Evolutionary conservation across 2,797 vertebrate genomes (phyloP).

Genomic region (Bucorvus abyssinicus): DNA sequence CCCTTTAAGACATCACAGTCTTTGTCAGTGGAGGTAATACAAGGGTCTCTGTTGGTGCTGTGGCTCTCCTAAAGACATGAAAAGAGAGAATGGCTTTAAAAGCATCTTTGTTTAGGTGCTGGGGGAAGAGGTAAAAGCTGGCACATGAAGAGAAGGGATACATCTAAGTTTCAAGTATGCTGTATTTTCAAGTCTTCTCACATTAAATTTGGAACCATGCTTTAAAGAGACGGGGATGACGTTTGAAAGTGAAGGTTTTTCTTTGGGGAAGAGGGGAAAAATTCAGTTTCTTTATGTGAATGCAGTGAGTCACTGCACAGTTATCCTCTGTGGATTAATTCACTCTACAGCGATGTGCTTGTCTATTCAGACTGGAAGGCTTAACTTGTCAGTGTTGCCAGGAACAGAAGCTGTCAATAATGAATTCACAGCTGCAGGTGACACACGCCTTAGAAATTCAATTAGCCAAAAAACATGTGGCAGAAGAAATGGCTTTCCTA

Average conservation of each 20-base stretch:
- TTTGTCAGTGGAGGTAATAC: not conserved
- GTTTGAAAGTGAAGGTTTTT: not conserved
- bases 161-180: not conserved
- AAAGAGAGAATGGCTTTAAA: not conserved
- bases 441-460: constrained; percentile 43
- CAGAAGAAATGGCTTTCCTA: constrained; percentile 23
- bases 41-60: not conserved
- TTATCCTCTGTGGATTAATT: constrained; percentile 66
- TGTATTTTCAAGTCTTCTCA: not conserved
- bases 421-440: constrained; percentile 66
- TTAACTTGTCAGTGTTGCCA: constrained; percentile 45
- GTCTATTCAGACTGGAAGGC: constrained; percentile 52
- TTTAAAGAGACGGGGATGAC: not conserved
- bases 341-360: constrained; percentile 24
- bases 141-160: not conserved
- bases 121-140: not conserved
- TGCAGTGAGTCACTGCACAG: constrained; percentile 62
- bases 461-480: constrained; percentile 40
- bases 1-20: not conserved
- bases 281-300: not conserved
- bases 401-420: constrained; percentile 44
- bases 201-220: not conserved
- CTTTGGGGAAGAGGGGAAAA: not conserved
- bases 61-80: not conserved
- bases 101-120: not conserved